Evolutionary conservation across 1,140 invertebrate species (phyloP), one percentile per base, ranked within the genome.

Genomic region (Caerostris darwini): DNA sequence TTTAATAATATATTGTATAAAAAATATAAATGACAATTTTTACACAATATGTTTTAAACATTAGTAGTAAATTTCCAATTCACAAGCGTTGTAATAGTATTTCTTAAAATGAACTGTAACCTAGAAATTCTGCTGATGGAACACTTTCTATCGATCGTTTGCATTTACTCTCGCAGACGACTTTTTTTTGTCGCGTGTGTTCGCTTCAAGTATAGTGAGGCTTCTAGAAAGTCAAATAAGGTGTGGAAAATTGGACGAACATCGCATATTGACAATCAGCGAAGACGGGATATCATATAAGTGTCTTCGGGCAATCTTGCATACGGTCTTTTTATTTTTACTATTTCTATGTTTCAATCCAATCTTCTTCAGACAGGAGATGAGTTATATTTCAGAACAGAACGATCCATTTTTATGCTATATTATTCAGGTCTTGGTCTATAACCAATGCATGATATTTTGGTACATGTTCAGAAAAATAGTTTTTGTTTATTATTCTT

Each of bases 171-270:
- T 34, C 19, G 34, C 69, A 77, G 34, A 77, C 69, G 10, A 50
- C 50, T 77, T 77, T 77, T n/a, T 77, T 77, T 53, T 5, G 3
- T 53, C 4, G 34, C 69, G 69, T 50, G 69, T 50, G 34, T 50
- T 34, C 61, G 61, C n/a, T 17, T 12, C 14, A n/a, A n/a, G 14
- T 77, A 50, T 77, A 34, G 34, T 77, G 50, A 34, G 69, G 69
- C 69, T 77, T 77, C 69, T 77, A 7, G 7, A 77, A 77, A 77
- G 69, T 77, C 69, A 77, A 77, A 77, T 77, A 77, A 77, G 34
- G 19, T 12, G 69, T 7, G 34, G 69, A 12, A 50, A 61, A 61
- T 61, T 61, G 59, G 4, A 17, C 12, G 59, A 61, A 34, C 69
- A 77, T 77, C 34, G 19, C 69, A 77, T 77, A 77, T 77, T 77